Evolutionary conservation across 2,113 vertebrate genomes (phyloP), one percentile per base, ranked within the genome.

Genomic region (Xenopus borealis): DNA sequence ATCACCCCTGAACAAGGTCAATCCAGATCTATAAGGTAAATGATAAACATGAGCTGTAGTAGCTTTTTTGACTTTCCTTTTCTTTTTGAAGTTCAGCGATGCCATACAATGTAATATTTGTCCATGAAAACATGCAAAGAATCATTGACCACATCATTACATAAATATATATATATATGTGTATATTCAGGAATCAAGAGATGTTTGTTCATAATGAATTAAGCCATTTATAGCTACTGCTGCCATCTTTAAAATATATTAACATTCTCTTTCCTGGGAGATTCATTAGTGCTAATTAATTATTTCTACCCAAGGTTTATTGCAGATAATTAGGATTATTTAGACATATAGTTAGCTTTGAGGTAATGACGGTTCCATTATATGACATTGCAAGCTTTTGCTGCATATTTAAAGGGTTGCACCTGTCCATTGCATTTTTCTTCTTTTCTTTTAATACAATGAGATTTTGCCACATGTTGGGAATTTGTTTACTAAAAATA

Each of bases 1-100:
- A 57, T 76, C 59, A 70, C 14, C 67, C 18, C 64, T 77, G 59
- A 69, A 77, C 69, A 7, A 59, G 52, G 66, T 64, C 66, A 76
- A 57, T 69, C 23, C 57, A 63, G 66, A 58, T 69, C 66, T 58
- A 62, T 68, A 50, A 12, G 10, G 33, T 40, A 40, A 40, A 40
- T 40, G 8, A 40, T 50, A 12, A 50, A 50, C 10, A 50, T 50
- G 14, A 12, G 47, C 10, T 50, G 47, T 4, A 50, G 47, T 3
- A 27, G 23, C 23, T 27, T 27, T 27, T 27, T 1, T 27, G 23
- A 27, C 23, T 27, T 27, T 27, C 23, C 47, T 13, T 50, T 13
- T 3, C 14, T 3, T 55, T 55, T 55, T 16, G 17, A 55, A 55
- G 14, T 8, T 55, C 14, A 55, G 5, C 8, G 53, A 55, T 1